Base-by-base conservation (phyloP, 1,140 invertebrate genomes). In the Batillaria attramentaria region DNA sequence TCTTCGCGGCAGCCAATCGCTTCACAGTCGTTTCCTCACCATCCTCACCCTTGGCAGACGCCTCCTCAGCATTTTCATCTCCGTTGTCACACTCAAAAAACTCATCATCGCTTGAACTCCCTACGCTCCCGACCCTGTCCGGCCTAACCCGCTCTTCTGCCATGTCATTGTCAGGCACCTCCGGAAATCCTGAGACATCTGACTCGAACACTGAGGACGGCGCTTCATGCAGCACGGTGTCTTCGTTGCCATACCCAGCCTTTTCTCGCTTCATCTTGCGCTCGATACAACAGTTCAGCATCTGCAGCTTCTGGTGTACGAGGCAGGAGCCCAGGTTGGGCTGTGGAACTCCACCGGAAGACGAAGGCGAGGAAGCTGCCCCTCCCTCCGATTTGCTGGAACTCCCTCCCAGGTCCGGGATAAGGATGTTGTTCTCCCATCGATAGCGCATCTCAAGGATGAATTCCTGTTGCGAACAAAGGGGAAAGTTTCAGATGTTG, bases 261-360 rank as follows among this genome's bases (percentile, higher is more conserved):
- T 77, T 50, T 50, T 91, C 89, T 84, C 88, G 93, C 92, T 90
- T 94, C 70, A 88, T 93, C 82, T 93, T 94, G 78, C 95, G 93
- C 76, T 95, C 94, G 81, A 99, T 97, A 90, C 98, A 99, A 89
- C 96, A 97, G 89, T 99, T 99, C 13, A 99, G 91, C 94, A 99
- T 96, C 93, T 99, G 94, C 54, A 88, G 88, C 78, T 99, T 99
- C 91, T 99, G 97, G 92, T 99, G 95, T 0, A 99, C 91, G n/a
- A 99, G 92, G 90, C 97, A 97, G 10, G 95, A 95, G 73, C 95
- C 94, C 43, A 95, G 93, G 90, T 98, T 89, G 0, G 97, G 97
- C 18, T 50, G 31, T 1, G 57, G 92, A 78, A 97, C 91, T 86
- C 96, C 97, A 91, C 65, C 93, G 93, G 54, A 79, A 81, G 50